A percentile compares a stretch with the other conserved stretches of the same genome.
Evolutionary conservation across 1,140 invertebrate genomes (phyloP).

Genomic region (Lucilia sericata): DNA sequence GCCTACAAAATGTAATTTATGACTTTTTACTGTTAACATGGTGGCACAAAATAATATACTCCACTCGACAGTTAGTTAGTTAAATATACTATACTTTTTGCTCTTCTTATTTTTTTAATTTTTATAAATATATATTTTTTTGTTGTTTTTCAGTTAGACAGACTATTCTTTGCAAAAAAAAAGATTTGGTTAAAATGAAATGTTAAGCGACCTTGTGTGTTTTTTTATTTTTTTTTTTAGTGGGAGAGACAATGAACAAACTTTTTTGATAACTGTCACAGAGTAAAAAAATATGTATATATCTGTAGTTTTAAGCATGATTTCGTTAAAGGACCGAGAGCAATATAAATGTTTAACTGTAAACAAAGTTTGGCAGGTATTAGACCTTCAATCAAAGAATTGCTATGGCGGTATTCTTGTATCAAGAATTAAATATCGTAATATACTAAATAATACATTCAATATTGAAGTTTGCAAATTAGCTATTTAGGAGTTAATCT

Average conservation of each 20-base stretch:
- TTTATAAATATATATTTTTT: background rate
- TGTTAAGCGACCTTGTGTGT: constrained; percentile 1
- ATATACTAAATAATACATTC: too few species aligned
- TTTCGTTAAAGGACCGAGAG: too few species aligned
- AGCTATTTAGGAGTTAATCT: too few species aligned
- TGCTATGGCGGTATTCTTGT: too few species aligned
- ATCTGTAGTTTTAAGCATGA: background rate
- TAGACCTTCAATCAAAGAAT: too few species aligned
- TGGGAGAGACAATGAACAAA: background rate
- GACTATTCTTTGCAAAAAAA: background rate
- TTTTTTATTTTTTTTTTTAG: background rate
- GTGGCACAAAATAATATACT: constrained; percentile 54
- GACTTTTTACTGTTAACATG: constrained; percentile 56
- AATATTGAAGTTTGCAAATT: too few species aligned
- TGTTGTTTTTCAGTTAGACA: background rate
- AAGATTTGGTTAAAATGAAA: background rate
- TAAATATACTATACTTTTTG: background rate
- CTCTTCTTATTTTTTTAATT: background rate
- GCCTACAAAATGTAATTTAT: constrained; percentile 69
- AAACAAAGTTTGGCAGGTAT: too few species aligned
- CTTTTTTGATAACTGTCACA: constrained; percentile 19
- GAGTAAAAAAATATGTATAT: background rate
- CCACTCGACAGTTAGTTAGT: constrained; percentile 37
- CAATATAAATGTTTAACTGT: too few species aligned
- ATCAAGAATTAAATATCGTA: too few species aligned